These are phyloP conservation scores for Echinarachnius parma DNA, from an alignment of 53 echinoderm and acorn worm genomes.

Conservation along the genomic window DNA sequence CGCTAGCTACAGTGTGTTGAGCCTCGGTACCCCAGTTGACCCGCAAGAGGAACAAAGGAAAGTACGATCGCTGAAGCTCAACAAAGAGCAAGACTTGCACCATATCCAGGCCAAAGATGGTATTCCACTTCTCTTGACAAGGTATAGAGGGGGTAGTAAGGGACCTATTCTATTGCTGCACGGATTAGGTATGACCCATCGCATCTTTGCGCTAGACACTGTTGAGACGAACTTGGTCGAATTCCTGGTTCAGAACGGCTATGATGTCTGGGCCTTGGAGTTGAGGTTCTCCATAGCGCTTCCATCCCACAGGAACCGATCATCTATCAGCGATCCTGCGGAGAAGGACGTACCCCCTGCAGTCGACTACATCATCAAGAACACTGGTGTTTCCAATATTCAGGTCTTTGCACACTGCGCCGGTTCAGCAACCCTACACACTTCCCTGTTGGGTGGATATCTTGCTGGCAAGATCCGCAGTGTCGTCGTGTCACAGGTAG, in stretches of 20 bases:
- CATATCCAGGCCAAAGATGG: conserved; percentile 31
- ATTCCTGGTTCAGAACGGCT: conserved; percentile 35
- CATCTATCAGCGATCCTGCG: conserved; percentile 28
- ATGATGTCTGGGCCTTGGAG: conserved; percentile 50
- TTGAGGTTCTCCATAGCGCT: conserved; percentile 40
- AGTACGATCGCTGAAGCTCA: conserved; percentile 25
- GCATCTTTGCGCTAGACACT: conserved; percentile 37
- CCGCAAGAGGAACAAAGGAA: conserved; percentile 16
- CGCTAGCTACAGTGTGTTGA: conserved; percentile 50
- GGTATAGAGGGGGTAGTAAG: conserved; percentile 46
- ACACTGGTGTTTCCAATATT: conserved; percentile 22
- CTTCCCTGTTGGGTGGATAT: conserved; percentile 43
- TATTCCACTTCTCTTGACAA: conserved; percentile 29
- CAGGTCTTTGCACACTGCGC: conserved; percentile 52
- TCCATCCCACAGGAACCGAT: conserved; percentile 5
- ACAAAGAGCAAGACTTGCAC: conserved; percentile 20
- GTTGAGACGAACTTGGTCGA: conserved; percentile 45
- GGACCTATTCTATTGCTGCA: conserved; percentile 55
- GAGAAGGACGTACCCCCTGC: conserved; percentile 43
- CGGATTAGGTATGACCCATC: conserved; percentile 28
- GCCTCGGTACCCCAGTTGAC: conserved; percentile 7
- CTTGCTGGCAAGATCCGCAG: conserved; percentile 49
- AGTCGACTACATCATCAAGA: conserved; percentile 44
- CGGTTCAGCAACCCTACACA: conserved; percentile 35
- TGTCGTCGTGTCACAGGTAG: conserved; percentile 39